Percentiles rank a stretch among this genome's conserved stretches.
Conservation (phyloP, 1,140 invertebrate species). For the Trichonephila inaurata region DNA sequence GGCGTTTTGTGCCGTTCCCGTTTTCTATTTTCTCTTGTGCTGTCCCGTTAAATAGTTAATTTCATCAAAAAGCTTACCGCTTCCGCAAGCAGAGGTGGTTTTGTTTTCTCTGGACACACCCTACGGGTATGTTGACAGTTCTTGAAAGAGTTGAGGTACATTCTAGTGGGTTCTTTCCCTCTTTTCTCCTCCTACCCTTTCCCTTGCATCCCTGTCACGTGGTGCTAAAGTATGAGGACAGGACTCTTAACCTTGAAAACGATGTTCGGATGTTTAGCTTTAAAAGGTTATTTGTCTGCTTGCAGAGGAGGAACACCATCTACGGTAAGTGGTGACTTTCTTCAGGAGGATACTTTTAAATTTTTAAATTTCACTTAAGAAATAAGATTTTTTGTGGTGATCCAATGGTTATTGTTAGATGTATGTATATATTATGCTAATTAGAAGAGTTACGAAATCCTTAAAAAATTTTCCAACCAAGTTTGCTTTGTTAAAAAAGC, state of each 20-base stretch:
- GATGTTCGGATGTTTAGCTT: neutral
- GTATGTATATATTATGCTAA: too few species aligned
- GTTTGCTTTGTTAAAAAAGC: too few species aligned
- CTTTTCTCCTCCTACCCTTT: neutral
- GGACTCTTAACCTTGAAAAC: constrained; percentile 39
- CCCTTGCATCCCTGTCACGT: constrained; percentile 35
- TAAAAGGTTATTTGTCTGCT: constrained; percentile 16
- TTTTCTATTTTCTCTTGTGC: constrained; percentile 32
- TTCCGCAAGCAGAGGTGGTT: constrained; percentile 51
- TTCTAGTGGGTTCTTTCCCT: constrained; percentile 29
- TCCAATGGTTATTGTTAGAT: too few species aligned
- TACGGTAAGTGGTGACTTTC: constrained; percentile 41
- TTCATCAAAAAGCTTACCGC: neutral
- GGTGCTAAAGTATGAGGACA: neutral
- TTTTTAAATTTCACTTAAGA: neutral
- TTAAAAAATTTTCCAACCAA: too few species aligned
- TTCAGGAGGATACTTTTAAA: neutral
- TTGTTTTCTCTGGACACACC: constrained; percentile 56
- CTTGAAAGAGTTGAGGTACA: neutral
- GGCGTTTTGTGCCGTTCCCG: constrained; percentile 52
- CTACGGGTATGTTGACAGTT: neutral
- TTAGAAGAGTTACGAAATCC: too few species aligned
- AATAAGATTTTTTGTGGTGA: neutral
- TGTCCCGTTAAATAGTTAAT: constrained; percentile 32
- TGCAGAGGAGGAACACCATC: neutral